Percentiles rank a stretch among this genome's conserved stretches.
These are phyloP conservation scores for Gambusia yucatana DNA, from an alignment of 2,797 vertebrate species.

Conservation along the genomic window DNA sequence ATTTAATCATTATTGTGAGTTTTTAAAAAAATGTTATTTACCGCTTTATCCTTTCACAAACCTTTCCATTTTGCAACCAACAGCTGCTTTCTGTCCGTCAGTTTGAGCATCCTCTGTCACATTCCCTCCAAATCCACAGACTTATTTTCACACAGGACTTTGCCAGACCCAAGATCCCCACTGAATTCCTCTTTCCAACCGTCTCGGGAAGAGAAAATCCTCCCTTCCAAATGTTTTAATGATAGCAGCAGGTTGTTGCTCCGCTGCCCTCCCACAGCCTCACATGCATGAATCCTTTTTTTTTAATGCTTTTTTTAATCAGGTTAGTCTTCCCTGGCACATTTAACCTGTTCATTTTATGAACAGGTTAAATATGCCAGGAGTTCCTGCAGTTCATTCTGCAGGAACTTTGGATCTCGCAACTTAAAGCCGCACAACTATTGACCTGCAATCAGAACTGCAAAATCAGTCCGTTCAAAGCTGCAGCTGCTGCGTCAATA, in stretches of 20 bases:
- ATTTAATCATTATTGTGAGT: neutral
- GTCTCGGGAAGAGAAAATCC: constrained; percentile 38
- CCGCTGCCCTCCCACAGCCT: constrained; percentile 8
- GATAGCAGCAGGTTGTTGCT: constrained; percentile 57
- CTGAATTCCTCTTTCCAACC: constrained; percentile 40
- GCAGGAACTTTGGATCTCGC: constrained; percentile 15
- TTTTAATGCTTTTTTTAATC: constrained; percentile 9
- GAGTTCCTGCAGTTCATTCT: too few relatives aligned
- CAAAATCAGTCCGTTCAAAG: neutral
- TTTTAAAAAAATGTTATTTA: too few relatives aligned
- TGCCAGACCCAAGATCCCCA: constrained; percentile 34
- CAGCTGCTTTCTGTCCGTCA: constrained; percentile 53
- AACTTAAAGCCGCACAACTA: constrained; percentile 3
- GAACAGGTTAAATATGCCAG: too few relatives aligned
- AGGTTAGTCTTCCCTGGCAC: constrained; percentile 22
- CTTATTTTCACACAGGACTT: constrained; percentile 52
- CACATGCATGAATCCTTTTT: constrained; percentile 13
- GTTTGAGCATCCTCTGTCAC: constrained; percentile 12
- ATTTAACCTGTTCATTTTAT: neutral
- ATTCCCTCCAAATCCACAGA: constrained; percentile 20
- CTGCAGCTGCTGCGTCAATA: neutral
- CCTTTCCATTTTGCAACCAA: neutral
- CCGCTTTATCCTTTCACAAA: neutral
- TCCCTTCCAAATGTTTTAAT: constrained; percentile 38
- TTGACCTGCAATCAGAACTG: neutral